Conservation (phyloP, 2,888 invertebrate genomes). For the Hypercompe scribonia region DNA sequence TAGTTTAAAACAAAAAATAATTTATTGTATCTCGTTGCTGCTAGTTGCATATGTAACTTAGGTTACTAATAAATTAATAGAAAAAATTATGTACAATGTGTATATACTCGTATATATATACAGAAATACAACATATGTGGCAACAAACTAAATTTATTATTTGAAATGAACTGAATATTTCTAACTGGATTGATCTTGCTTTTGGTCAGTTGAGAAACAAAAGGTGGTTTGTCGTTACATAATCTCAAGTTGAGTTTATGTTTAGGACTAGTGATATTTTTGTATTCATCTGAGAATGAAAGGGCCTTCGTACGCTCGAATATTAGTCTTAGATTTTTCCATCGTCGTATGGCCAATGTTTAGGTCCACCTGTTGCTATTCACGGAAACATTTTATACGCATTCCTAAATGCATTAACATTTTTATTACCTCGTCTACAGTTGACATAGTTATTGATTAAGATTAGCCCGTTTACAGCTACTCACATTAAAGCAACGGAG, state of each 20-base stretch:
- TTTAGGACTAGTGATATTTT: conserved; percentile 50
- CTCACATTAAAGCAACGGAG: not conserved
- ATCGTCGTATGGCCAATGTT: not conserved
- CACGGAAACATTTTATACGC: conserved; percentile 7
- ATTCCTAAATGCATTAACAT: conserved; percentile 11
- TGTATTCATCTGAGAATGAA: conserved; percentile 47
- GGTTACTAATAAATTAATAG: not conserved
- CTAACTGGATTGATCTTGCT: conserved; percentile 65
- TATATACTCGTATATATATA: conserved; percentile 15
- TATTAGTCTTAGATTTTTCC: conserved; percentile 8
- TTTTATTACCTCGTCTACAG: conserved; percentile 10
- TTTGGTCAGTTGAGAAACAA: conserved; percentile 65
- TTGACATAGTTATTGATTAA: conserved; percentile 10
- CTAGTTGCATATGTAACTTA: not conserved
- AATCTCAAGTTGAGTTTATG: conserved; percentile 61
- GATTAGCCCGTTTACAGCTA: conserved; percentile 7
- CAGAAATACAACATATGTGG: conserved; percentile 35
- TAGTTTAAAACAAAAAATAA: conserved; percentile 22
- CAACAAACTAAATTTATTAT: conserved; percentile 61
- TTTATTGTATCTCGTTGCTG: conserved; percentile 11
- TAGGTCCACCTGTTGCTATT: not conserved
- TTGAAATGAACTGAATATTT: conserved; percentile 61
- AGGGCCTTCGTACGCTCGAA: not conserved
- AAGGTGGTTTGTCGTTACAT: conserved; percentile 68
- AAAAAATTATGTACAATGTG: not conserved